Base-by-base conservation (phyloP, 64 coral and sea anemone genomes). In the Porites australiensis region DNA sequence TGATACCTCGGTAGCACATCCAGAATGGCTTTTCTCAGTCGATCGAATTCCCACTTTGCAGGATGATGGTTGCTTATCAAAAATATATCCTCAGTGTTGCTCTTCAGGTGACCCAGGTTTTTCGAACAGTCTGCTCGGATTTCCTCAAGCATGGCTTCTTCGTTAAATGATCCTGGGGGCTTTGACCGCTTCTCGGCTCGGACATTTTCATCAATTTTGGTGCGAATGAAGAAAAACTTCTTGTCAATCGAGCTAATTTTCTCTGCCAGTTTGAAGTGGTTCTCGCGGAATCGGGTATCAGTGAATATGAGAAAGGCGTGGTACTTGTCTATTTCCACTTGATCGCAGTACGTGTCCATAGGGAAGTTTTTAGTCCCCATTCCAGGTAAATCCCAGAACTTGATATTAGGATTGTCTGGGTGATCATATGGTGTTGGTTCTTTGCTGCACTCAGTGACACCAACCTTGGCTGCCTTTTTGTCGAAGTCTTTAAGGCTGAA, bases 31-130 rank as follows among this genome's bases (percentile, higher is more conserved):
- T 90, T 2, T 3, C 61, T 80, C 9, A 90, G 77, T 48, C 76
- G 76, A 37, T 20, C 61, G 21, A 90, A 90, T 2, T 90, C 88
- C 88, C 88, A 90, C 77, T 58, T 90, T 12, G 5, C 13, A n/a
- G 88, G 88, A 77, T 66, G 8, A 54, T 90, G 88, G 61, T 90
- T 90, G 63, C 88, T 90, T 48, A 90, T 90, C 74, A 90, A 64
- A 75, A 90, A 90, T n/a, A 90, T 58, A 15, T 90, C 76, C 4
- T 82, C 16, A 12, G 27, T 64, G n/a, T n/a, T 51, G 5, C 64
- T 49, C 8, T 18, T 13, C 4, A 54, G 77, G 3, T 65, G 58
- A 13, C 6, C 14, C n/a, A 90, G 52, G 48, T 19, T 72, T 19
- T 60, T 50, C 27, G 3, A 44, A 75, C 78, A 83, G 46, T 82